A percentile compares a stretch with the other conserved stretches of the same genome.
phyloP scores from a whole-genome alignment of 2,888 invertebrate species.

The Cheilosia impressa region DNA sequence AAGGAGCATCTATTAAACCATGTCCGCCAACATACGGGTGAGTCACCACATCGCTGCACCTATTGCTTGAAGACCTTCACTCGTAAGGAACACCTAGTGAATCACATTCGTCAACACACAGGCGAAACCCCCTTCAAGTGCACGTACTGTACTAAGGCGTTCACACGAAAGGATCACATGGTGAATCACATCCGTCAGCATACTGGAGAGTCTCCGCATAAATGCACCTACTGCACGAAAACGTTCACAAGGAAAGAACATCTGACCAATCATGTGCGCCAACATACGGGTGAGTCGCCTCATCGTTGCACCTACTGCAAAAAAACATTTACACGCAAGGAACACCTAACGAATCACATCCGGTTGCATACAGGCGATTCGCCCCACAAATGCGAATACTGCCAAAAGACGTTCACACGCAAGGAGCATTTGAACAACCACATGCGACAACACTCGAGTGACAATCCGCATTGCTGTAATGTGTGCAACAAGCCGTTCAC shows the following conservation, averaged over 20 bases:
- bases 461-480: constrained; percentile 93
- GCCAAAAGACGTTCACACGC: constrained; percentile 93
- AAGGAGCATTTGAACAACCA: constrained; percentile 94
- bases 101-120: constrained; percentile 93
- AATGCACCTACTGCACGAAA: constrained; percentile 94
- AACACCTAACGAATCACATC: constrained; percentile 93
- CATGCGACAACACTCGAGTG: constrained; percentile 94
- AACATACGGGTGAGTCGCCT: constrained; percentile 91
- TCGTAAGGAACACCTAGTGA: constrained; percentile 94
- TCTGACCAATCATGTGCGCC: constrained; percentile 92
- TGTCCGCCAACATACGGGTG: constrained; percentile 91
- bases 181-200: constrained; percentile 90
- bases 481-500: constrained; percentile 94
- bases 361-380: constrained; percentile 93
- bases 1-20: constrained; percentile 94
- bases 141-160: constrained; percentile 93
- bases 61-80: constrained; percentile 94
- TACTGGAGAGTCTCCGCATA: constrained; percentile 93
- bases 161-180: constrained; percentile 93
- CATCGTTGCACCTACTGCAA: constrained; percentile 85
- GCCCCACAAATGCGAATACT: constrained; percentile 93
- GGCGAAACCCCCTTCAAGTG: constrained; percentile 93
- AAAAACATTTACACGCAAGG: constrained; percentile 90
- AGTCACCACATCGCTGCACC: constrained; percentile 93
- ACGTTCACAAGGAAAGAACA: constrained; percentile 92